Evolutionary conservation across 2,888 invertebrate species (phyloP).

Genomic region (Drymonia ruficornis): DNA sequence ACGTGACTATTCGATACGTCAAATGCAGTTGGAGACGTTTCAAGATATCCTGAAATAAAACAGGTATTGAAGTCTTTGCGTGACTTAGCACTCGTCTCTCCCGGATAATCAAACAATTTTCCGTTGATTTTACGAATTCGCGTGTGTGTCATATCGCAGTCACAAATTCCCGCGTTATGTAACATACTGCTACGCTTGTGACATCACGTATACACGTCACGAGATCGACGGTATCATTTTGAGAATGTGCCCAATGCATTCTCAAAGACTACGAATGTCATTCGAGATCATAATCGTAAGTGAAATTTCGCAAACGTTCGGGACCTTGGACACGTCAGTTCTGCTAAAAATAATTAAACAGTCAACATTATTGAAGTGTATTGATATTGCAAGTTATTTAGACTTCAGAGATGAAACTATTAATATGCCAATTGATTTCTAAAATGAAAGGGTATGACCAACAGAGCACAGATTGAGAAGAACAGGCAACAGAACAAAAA

Average conservation of each 20-base stretch:
- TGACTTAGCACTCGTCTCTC: conserved; percentile 2
- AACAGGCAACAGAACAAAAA: too few species aligned
- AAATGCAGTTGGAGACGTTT: too few species aligned
- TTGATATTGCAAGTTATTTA: background rate
- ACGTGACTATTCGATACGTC: too few species aligned
- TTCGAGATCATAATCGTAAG: background rate
- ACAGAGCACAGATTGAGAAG: too few species aligned
- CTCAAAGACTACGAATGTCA: background rate
- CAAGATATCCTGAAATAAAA: background rate
- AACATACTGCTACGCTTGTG: conserved; percentile 11
- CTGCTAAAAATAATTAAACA: background rate
- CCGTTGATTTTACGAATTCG: conserved; percentile 7
- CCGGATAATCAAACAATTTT: background rate
- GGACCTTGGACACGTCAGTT: background rate
- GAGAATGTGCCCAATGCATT: background rate
- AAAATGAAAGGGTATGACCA: too few species aligned
- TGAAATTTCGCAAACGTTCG: background rate
- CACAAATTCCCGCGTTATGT: conserved; percentile 15
- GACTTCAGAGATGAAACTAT: too few species aligned
- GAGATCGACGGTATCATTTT: background rate
- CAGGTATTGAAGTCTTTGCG: background rate
- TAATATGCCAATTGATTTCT: too few species aligned
- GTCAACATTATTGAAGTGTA: background rate
- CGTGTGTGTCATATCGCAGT: conserved; percentile 22
- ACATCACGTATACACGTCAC: background rate